Percentiles rank a stretch among this genome's conserved stretches.
Evolutionary conservation across 2,888 invertebrate genomes (phyloP).

Genomic region (Ganaspis brasiliensis): DNA sequence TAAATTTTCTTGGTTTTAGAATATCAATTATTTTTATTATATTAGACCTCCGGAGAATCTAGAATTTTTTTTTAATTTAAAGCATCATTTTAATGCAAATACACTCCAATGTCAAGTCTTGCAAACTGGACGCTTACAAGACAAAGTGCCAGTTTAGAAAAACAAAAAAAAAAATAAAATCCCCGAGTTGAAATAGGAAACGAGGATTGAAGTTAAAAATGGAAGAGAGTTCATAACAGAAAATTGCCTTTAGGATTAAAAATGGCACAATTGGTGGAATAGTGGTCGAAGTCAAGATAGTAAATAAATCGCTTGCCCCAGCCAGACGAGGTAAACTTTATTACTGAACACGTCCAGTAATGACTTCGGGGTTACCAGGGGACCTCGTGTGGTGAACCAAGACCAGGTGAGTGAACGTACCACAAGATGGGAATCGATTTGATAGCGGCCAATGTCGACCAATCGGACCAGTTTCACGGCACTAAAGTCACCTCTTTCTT

Average conservation of each 20-base stretch:
- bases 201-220: neutral
- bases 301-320: constrained; percentile 49
- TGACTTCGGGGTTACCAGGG: constrained; percentile 57
- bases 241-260: constrained; percentile 36
- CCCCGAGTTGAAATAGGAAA: neutral
- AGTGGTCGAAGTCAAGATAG: constrained; percentile 34
- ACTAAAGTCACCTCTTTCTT: constrained; percentile 56
- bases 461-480: constrained; percentile 59
- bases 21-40: no score
- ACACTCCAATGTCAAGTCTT: no score
- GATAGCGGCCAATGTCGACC: constrained; percentile 63
- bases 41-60: no score
- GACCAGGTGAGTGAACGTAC: constrained; percentile 63
- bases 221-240: constrained; percentile 1
- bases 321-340: constrained; percentile 61
- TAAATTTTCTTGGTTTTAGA: no score
- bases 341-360: constrained; percentile 61
- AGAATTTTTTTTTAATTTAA: no score
- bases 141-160: no score
- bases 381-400: constrained; percentile 66
- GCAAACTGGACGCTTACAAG: no score
- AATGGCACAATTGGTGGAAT: constrained; percentile 31
- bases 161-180: neutral
- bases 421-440: constrained; percentile 70
- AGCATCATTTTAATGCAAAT: no score